These are phyloP conservation scores for Paralichthys olivaceus DNA, from an alignment of 2,113 vertebrate genomes.

Conservation along the genomic window DNA sequence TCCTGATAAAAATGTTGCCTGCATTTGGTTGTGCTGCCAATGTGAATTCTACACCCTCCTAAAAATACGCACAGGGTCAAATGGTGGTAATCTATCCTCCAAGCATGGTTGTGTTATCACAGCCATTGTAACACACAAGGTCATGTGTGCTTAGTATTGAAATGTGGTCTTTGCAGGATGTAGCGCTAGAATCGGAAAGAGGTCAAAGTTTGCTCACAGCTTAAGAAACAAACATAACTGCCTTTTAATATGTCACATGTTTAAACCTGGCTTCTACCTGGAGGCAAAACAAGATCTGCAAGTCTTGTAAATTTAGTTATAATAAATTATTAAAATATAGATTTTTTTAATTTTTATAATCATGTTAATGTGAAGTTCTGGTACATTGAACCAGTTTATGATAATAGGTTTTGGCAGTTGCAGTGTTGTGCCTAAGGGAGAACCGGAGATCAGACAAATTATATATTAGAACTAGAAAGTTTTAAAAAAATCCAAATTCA, in stretches of 20 bases:
- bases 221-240: background rate
- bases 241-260: too few relatives aligned
- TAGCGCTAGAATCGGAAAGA: background rate
- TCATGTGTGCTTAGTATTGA: background rate
- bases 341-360: background rate
- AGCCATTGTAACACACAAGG: background rate
- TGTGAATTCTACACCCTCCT: background rate
- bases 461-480: conserved; percentile 36
- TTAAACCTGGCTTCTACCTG: too few relatives aligned
- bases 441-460: conserved; percentile 28
- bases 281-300: too few relatives aligned
- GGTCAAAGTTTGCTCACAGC: too few relatives aligned
- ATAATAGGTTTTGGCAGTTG: conserved; percentile 56
- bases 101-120: background rate
- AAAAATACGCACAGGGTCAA: background rate
- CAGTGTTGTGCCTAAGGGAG: background rate
- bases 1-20: too few relatives aligned
- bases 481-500: conserved; percentile 39
- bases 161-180: background rate
- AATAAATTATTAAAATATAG: too few relatives aligned
- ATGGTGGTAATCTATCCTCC: background rate
- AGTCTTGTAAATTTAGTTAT: too few relatives aligned
- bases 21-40: too few relatives aligned
- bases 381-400: conserved; percentile 33
- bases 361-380: conserved; percentile 46